Evolutionary conservation across 2,797 vertebrate species (phyloP).

Genomic region (Heliangelus exortis): DNA sequence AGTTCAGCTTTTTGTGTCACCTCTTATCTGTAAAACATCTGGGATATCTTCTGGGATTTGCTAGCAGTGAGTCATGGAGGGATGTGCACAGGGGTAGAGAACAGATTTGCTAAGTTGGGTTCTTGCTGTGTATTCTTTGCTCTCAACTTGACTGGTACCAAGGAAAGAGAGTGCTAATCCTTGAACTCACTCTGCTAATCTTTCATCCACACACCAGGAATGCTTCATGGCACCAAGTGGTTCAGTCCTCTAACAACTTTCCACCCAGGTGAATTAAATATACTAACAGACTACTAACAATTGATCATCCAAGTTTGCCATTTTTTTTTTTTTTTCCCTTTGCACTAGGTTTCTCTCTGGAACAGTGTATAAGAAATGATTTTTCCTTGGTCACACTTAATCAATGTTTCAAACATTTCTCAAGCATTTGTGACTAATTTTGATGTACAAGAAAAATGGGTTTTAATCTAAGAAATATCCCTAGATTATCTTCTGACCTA

Average conservation of each 20-base stretch:
- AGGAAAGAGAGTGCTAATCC: not conserved
- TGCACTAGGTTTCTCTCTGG: conserved; percentile 43
- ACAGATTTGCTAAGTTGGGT: not conserved
- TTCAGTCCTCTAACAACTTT: not conserved
- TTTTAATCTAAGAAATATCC: not conserved
- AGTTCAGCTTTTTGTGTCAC: not conserved
- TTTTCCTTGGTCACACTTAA: not conserved
- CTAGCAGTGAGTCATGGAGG: not conserved
- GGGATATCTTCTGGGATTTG: not conserved
- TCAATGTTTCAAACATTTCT: not conserved
- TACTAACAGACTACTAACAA: not conserved
- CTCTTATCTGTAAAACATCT: not conserved
- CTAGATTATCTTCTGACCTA: not conserved
- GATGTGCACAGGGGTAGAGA: not conserved
- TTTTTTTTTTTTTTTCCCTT: not conserved
- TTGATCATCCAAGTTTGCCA: not conserved
- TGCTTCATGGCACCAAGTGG: not conserved
- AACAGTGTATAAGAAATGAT: not conserved
- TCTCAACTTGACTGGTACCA: not conserved
- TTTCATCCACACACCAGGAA: not conserved
- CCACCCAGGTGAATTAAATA: not conserved
- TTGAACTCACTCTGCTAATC: not conserved
- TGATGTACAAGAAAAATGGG: not conserved
- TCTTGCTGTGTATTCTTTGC: not conserved
- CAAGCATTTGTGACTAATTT: not conserved